A percentile compares a stretch with the other conserved stretches of the same genome.
Evolutionary conservation across 2,888 invertebrate species (phyloP).

Genomic region (Dione vanillae): DNA sequence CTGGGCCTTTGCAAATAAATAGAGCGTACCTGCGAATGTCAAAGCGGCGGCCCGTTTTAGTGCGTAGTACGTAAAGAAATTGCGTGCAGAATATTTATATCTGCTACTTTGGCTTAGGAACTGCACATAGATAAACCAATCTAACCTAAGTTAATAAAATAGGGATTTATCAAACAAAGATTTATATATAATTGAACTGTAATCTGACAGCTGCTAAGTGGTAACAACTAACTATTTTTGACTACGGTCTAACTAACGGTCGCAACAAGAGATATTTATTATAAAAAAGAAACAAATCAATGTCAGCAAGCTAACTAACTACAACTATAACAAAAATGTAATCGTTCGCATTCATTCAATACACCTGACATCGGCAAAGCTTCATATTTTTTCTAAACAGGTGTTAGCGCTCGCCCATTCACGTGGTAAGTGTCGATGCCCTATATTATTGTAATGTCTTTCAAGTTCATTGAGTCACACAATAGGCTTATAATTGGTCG

Average conservation of each 20-base stretch:
- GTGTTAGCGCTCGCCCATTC: slow-evolving; percentile 66
- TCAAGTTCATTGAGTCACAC: slow-evolving; percentile 81
- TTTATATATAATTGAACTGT: background rate
- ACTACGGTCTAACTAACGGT: no score
- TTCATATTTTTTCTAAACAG: slow-evolving; percentile 73
- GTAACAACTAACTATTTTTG: background rate
- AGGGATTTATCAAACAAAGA: background rate
- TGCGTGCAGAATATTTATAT: background rate
- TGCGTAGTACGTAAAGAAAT: background rate
- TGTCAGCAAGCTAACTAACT: slow-evolving; percentile 35
- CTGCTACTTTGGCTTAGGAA: background rate
- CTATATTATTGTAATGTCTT: slow-evolving; percentile 77
- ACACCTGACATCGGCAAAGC: slow-evolving; percentile 59
- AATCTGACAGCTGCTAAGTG: background rate
- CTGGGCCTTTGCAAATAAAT: slow-evolving; percentile 69
- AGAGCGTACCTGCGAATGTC: slow-evolving; percentile 46
- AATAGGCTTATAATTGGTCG: slow-evolving; percentile 79
- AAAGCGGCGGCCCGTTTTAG: slow-evolving; percentile 1
- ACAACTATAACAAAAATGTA: slow-evolving; percentile 50
- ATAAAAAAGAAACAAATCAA: slow-evolving; percentile 29
- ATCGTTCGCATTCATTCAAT: slow-evolving; percentile 65
- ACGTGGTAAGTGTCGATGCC: slow-evolving; percentile 74
- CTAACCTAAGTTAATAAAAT: background rate
- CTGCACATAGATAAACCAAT: no score
- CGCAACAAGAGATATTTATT: background rate